Conservation (phyloP, 2,797 vertebrate genomes). For the Alauda arvensis region DNA sequence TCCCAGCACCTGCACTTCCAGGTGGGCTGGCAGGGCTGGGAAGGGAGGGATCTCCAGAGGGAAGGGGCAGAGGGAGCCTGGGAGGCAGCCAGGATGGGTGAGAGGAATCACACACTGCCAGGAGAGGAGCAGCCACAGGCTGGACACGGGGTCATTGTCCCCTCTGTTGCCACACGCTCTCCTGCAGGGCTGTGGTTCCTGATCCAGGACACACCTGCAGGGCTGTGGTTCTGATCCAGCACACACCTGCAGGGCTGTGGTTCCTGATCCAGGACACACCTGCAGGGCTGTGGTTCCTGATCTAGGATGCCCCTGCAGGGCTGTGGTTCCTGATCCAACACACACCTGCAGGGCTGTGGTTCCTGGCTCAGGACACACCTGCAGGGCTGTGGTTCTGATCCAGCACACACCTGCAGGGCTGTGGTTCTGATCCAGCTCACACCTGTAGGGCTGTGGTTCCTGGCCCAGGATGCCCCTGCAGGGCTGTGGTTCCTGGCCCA, state of each 20-base stretch:
- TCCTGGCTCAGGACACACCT: background rate
- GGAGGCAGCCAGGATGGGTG: background rate
- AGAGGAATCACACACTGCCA: fast-evolving
- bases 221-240: too few relatives aligned
- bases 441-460: background rate
- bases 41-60: background rate
- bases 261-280: too few relatives aligned
- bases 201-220: background rate
- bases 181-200: background rate
- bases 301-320: too few relatives aligned
- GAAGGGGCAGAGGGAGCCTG: background rate
- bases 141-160: background rate
- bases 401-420: background rate
- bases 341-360: background rate
- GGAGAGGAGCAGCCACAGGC: background rate
- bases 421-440: background rate
- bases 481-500: too few relatives aligned
- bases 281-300: too few relatives aligned
- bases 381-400: too few relatives aligned
- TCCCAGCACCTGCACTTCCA: too few relatives aligned
- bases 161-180: background rate
- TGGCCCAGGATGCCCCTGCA: too few relatives aligned
- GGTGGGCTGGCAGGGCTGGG: background rate
- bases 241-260: background rate
- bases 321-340: too few relatives aligned